These are phyloP conservation scores for Chrysaora quinquecirrha DNA, from an alignment of 30 jellyfish, hydroid and myxozoan species.

Conservation along the genomic window DNA sequence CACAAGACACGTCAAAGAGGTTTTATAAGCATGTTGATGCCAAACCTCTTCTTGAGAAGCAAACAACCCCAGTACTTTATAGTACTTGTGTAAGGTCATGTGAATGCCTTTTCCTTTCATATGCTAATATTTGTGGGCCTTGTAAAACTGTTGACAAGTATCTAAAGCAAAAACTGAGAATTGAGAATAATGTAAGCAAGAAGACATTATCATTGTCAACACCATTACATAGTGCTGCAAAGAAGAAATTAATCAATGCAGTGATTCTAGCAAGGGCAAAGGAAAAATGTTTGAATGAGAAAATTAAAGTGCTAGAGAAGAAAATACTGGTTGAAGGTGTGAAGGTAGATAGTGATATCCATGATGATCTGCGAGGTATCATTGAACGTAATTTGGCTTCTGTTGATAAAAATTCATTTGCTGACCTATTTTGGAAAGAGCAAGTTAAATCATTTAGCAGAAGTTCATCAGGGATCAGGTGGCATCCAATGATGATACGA, in stretches of 20 bases:
- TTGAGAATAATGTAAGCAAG: constrained; percentile 9
- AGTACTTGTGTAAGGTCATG: constrained; percentile 37
- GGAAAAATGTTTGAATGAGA: constrained; percentile 26
- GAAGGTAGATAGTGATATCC: constrained; percentile 14
- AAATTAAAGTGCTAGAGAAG: constrained; percentile 2
- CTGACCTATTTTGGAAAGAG: constrained; percentile 30
- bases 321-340: constrained; percentile 24
- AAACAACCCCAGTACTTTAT: constrained; percentile 19
- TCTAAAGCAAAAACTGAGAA: constrained; percentile 14
- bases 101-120: constrained; percentile 26
- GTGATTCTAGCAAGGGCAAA: constrained; percentile 27
- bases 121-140: constrained; percentile 12
- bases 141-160: constrained; percentile 6
- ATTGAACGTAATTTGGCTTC: neutral
- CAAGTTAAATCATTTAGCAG: constrained; percentile 28
- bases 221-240: constrained; percentile 42
- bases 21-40: constrained; percentile 33
- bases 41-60: constrained; percentile 10
- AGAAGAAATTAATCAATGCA: constrained; percentile 28
- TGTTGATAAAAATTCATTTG: constrained; percentile 20
- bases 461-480: neutral
- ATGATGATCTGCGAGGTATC: neutral
- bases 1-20: neutral
- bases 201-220: constrained; percentile 15
- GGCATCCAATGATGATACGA: constrained; percentile 35